Evolutionary conservation across 1,140 invertebrate species (phyloP).

Genomic region (Reticulitermes speratus): DNA sequence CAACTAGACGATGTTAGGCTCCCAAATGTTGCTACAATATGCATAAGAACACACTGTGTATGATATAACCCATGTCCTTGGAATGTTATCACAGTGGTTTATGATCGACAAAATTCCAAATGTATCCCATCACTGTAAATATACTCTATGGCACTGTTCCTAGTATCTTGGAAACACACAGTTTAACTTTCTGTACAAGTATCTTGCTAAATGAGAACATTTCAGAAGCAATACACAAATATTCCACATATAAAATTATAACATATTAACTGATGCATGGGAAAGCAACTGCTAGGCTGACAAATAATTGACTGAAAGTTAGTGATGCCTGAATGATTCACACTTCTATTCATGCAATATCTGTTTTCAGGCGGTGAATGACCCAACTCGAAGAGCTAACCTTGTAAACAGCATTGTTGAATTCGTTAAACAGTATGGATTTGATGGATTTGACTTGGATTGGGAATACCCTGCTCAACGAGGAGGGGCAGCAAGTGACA

Average conservation of each 20-base stretch:
- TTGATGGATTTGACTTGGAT: conserved; percentile 79
- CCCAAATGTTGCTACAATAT: no score
- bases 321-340: not conserved
- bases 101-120: no score
- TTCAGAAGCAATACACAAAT: not conserved
- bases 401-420: conserved; percentile 60
- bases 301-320: not conserved
- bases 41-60: no score
- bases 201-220: not conserved
- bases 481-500: conserved; percentile 55
- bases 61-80: no score
- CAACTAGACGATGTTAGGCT: no score
- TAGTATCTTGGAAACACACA: not conserved
- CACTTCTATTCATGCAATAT: conserved; percentile 30
- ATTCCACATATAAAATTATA: not conserved
- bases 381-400: conserved; percentile 50
- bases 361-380: conserved; percentile 51
- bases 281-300: not conserved
- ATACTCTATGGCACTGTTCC: not conserved
- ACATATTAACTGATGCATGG: not conserved
- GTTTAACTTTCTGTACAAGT: not conserved
- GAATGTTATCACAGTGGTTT: no score
- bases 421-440: conserved; percentile 62
- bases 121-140: no score
- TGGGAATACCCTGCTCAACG: conserved; percentile 77